A percentile compares a stretch with the other conserved stretches of the same genome.
phyloP scores from a whole-genome alignment of 2,888 invertebrate genomes.

The Hyles lineata region DNA sequence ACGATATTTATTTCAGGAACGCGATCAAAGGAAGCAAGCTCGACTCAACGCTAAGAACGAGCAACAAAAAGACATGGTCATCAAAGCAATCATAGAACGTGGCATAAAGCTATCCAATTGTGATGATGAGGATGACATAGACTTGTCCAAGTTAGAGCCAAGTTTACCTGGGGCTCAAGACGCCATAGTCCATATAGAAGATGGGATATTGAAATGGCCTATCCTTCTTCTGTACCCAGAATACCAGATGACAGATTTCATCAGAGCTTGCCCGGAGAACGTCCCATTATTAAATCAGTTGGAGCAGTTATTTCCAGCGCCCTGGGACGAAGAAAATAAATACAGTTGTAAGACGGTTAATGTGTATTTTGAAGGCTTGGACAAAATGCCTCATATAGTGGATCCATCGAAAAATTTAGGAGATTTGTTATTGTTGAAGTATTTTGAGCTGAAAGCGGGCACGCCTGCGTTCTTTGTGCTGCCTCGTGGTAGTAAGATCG shows the following conservation, averaged over 20 bases:
- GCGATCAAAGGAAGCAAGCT: conserved; percentile 84
- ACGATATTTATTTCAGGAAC: conserved; percentile 58
- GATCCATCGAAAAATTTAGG: conserved; percentile 83
- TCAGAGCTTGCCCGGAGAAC: conserved; percentile 92
- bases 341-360: conserved; percentile 86
- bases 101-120: conserved; percentile 84
- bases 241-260: conserved; percentile 93
- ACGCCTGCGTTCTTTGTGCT: conserved; percentile 88
- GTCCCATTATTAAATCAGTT: conserved; percentile 79
- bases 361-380: conserved; percentile 90
- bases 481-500: conserved; percentile 83
- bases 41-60: conserved; percentile 70
- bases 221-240: conserved; percentile 96
- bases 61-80: conserved; percentile 67
- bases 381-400: conserved; percentile 86
- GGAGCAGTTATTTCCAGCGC: conserved; percentile 87
- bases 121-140: conserved; percentile 74
- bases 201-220: conserved; percentile 91
- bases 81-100: conserved; percentile 74
- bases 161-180: conserved; percentile 87
- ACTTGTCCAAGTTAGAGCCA: conserved; percentile 86
- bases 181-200: conserved; percentile 86
- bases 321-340: conserved; percentile 88
- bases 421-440: conserved; percentile 85
- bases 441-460: conserved; percentile 86